Evolutionary conservation across 2,888 invertebrate species (phyloP).

Genomic region (Stenichneumon culpator): DNA sequence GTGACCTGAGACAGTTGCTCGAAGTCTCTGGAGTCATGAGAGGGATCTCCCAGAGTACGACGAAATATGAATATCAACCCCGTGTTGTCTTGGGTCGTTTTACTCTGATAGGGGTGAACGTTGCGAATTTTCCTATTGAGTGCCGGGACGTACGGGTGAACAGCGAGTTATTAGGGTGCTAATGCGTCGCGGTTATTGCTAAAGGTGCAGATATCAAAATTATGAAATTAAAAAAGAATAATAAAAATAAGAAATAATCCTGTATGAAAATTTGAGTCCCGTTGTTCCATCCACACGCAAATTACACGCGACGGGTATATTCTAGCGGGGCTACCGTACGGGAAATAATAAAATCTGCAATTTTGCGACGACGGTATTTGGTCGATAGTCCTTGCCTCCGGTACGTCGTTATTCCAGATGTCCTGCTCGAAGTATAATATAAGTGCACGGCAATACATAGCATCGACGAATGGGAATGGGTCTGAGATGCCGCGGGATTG

Average conservation of each 20-base stretch:
- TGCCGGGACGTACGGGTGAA: not conserved
- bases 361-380: conserved; percentile 16
- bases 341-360: conserved; percentile 17
- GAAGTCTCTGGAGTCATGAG: not conserved
- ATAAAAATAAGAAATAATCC: too few relatives aligned
- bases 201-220: not conserved
- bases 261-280: not conserved
- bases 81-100: conserved; percentile 1
- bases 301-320: not conserved
- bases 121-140: not conserved
- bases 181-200: not conserved
- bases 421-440: conserved; percentile 52
- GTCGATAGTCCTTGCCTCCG: conserved; percentile 18
- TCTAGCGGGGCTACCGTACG: not conserved
- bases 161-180: not conserved
- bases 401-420: conserved; percentile 53
- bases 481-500: conserved; percentile 37
- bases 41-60: not conserved
- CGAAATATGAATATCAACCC: not conserved
- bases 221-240: not conserved
- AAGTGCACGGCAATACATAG: conserved; percentile 54
- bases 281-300: not conserved
- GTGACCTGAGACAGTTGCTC: conserved; percentile 37
- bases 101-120: not conserved
- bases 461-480: conserved; percentile 20